A percentile compares a stretch with the other conserved stretches of the same genome.
These are phyloP conservation scores for Phrynosoma blainvillii DNA, from an alignment of 2,113 vertebrate species.

Conservation along the genomic window DNA sequence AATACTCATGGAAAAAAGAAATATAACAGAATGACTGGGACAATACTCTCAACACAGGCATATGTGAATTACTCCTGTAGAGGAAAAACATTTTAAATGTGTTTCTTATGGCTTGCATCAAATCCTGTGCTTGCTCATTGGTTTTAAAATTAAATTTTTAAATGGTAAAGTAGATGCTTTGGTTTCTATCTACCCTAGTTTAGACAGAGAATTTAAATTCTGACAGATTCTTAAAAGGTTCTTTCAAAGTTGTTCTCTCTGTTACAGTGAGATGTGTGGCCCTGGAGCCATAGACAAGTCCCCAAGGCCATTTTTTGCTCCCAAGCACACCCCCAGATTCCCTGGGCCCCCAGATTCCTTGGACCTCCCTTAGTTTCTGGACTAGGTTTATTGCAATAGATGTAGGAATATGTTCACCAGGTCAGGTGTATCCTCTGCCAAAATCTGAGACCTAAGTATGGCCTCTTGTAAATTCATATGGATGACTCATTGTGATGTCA, in stretches of 20 bases:
- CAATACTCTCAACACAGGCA: neutral
- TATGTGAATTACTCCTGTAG: constrained; percentile 22
- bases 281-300: too few species aligned
- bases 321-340: too few species aligned
- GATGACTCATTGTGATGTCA: too few species aligned
- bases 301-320: too few species aligned
- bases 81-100: constrained; percentile 22
- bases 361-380: too few species aligned
- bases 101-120: neutral
- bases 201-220: neutral
- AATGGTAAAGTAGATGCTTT: neutral
- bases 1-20: constrained; percentile 31
- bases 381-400: too few species aligned
- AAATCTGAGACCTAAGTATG: too few species aligned
- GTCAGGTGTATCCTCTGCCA: too few species aligned
- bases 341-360: too few species aligned
- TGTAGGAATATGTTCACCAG: too few species aligned
- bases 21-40: constrained; percentile 39
- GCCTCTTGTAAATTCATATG: too few species aligned
- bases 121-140: neutral
- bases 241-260: neutral
- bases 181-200: neutral
- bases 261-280: too few species aligned
- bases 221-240: neutral
- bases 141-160: neutral